These are phyloP conservation scores for Dinocampus coccinellae DNA, from an alignment of 2,888 invertebrate genomes.

Conservation along the genomic window DNA sequence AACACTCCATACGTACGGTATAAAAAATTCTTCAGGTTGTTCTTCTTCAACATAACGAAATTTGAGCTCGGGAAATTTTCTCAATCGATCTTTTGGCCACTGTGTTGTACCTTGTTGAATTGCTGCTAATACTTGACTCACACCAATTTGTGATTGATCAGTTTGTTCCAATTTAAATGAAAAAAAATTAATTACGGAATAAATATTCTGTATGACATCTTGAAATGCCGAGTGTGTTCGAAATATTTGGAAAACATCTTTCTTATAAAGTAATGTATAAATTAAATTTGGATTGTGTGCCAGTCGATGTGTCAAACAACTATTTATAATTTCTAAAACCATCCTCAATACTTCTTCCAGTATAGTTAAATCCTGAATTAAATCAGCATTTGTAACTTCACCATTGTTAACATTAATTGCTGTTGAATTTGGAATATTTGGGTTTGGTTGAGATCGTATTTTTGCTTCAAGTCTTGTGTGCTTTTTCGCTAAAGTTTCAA, in stretches of 20 bases:
- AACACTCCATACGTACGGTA: conserved; percentile 98
- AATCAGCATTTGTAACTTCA: conserved; percentile 35
- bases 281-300: conserved; percentile 91
- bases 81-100: conserved; percentile 94
- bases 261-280: conserved; percentile 95
- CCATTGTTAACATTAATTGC: conserved; percentile 53
- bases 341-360: conserved; percentile 96
- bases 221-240: conserved; percentile 90
- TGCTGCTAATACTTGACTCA: conserved; percentile 86
- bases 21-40: conserved; percentile 98
- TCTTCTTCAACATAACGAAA: conserved; percentile 99
- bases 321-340: conserved; percentile 97
- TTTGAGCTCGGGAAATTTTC: conserved; percentile 98
- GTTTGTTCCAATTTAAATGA: conserved; percentile 75
- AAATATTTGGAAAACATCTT: conserved; percentile 88
- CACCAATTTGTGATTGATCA: conserved; percentile 78
- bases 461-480: conserved; percentile 77
- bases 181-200: conserved; percentile 85
- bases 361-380: conserved; percentile 88
- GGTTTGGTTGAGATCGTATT: conserved; percentile 53
- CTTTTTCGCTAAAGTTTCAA: conserved; percentile 91
- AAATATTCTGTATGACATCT: conserved; percentile 94
- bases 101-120: conserved; percentile 93
- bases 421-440: conserved; percentile 46
- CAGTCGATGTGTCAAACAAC: conserved; percentile 90